These are phyloP conservation scores for Dryococelus australis DNA, from an alignment of 2,888 invertebrate genomes.

Conservation along the genomic window DNA sequence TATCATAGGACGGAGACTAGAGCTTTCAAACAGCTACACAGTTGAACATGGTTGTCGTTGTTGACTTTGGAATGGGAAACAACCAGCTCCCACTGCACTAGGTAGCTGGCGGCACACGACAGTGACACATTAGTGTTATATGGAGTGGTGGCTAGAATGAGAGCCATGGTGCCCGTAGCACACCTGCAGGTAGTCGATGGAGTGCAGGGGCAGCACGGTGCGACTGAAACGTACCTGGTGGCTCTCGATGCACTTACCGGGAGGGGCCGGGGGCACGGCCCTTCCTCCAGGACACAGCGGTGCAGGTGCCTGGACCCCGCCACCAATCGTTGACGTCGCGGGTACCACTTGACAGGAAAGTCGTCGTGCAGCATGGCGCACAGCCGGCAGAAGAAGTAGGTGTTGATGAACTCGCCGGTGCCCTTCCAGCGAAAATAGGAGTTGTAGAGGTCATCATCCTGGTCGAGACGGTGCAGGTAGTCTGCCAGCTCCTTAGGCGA, in stretches of 20 bases:
- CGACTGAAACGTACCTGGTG: neutral
- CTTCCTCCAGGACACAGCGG: constrained; percentile 73
- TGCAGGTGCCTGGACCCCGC: constrained; percentile 83
- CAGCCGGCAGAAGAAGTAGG: constrained; percentile 91
- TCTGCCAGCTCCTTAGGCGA: constrained; percentile 86
- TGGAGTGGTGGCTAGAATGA: too few species aligned
- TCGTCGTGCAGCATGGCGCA: constrained; percentile 84
- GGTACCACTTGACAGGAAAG: constrained; percentile 68
- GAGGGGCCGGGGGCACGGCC: neutral
- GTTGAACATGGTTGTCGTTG: too few species aligned
- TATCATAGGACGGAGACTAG: neutral
- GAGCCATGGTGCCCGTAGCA: too few species aligned
- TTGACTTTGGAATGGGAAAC: too few species aligned
- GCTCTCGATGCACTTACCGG: neutral
- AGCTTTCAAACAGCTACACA: neutral
- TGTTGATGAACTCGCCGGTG: constrained; percentile 95
- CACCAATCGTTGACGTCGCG: constrained; percentile 92
- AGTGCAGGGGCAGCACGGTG: too few species aligned
- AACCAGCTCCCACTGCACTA: too few species aligned
- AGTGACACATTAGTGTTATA: too few species aligned
- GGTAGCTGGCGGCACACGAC: too few species aligned
- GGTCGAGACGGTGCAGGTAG: constrained; percentile 84
- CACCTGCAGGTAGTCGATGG: too few species aligned
- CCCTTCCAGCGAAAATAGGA: constrained; percentile 95
- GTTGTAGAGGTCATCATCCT: constrained; percentile 90